Evolutionary conservation across 35 echinoderm and acorn worm genomes (phyloP).

Genomic region (Lytechinus pictus): DNA sequence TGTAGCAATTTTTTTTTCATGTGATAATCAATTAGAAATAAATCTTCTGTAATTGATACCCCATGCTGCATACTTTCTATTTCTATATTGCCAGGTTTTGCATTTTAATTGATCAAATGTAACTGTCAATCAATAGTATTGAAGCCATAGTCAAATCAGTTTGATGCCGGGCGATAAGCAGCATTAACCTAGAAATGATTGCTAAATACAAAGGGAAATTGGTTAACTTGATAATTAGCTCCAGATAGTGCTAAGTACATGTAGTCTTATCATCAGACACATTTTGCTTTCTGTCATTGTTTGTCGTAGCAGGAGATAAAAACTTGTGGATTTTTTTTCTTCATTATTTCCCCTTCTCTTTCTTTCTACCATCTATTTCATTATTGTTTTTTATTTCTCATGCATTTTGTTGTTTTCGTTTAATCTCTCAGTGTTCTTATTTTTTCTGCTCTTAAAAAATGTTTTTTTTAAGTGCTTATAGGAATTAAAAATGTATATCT

Average conservation of each 20-base stretch:
- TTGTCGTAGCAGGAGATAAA: too few species aligned
- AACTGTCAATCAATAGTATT: constrained; percentile 7
- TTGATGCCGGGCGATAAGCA: background rate
- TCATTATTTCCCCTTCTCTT: background rate
- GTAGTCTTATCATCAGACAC: background rate
- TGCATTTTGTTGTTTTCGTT: too few species aligned
- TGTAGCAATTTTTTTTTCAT: background rate
- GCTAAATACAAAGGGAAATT: constrained; percentile 33
- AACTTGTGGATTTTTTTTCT: background rate
- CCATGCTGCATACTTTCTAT: background rate
- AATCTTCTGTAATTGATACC: background rate
- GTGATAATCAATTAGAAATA: background rate
- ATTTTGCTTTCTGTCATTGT: background rate
- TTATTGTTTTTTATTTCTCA: too few species aligned
- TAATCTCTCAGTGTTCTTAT: too few species aligned
- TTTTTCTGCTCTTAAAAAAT: too few species aligned
- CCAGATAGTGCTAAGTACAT: background rate
- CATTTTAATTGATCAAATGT: constrained; percentile 25
- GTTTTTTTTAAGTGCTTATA: too few species aligned
- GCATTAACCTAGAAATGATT: constrained; percentile 27
- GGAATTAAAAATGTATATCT: too few species aligned
- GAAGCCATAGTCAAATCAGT: background rate
- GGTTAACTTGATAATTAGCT: constrained; percentile 36
- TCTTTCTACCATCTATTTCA: background rate
- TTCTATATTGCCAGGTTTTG: background rate